Evolutionary conservation across 2,888 invertebrate species (phyloP), one percentile per base, ranked within the genome.

Genomic region (Aethes cnicana): DNA sequence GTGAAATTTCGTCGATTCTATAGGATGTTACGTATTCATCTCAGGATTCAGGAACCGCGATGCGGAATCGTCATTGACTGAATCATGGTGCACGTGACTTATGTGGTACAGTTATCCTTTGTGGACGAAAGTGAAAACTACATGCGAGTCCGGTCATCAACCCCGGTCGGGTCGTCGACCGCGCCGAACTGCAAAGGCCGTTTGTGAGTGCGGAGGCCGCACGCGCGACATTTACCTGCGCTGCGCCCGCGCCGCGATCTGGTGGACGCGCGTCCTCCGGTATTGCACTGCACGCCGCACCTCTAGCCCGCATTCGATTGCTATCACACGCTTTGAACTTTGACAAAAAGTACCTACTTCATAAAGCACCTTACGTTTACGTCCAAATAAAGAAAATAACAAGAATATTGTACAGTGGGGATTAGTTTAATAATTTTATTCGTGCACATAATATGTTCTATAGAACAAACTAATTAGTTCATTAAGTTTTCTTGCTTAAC

Each of bases 111-210:
- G 88, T 88, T 89, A 89, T 89, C 88, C 89, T 89, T 88, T 84
- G 83, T 80, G 74, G 86, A 87, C 80, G 89, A 89, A 89, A 89
- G 89, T 89, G 89, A 89, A 89, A 89, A 87, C 84, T 85, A 84
- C 83, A 85, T 82, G 83, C 81, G 80, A 81, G 82, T 66, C 68
- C 79, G 87, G 86, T 83, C 86, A 81, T 71, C 75, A 84, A 87
- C 80, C 88, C 74, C 72, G 59, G 60, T 63, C 67, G 80, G 88
- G 84, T 88, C 88, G 81, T 78, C 76, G 88, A 87, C 89, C 88
- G 87, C 78, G 67, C 82, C 84, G 78, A 85, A 87, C 87, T 86
- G 87, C 88, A 88, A 89, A 89, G 89, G 89, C 88, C 89, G 88
- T 88, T 86, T 81, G 87, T 80, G 85, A 82, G 80, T 81, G 83